Conservation (phyloP, 2,888 invertebrate species). For the Acrobasis repandana region DNA sequence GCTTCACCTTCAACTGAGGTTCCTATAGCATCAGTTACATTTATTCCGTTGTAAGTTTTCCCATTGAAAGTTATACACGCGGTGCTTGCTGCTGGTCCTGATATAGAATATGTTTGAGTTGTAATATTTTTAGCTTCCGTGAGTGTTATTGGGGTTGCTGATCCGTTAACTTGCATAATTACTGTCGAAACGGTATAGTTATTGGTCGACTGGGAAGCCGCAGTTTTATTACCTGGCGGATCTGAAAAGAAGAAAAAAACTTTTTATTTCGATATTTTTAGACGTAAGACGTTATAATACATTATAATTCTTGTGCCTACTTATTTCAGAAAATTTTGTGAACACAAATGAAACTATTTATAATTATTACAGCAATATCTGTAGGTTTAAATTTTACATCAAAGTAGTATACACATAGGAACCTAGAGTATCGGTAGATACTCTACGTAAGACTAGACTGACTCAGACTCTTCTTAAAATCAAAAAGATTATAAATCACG, state of each 20-base stretch:
- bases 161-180: background rate
- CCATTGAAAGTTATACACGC: background rate
- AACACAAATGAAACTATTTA: too few relatives aligned
- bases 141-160: background rate
- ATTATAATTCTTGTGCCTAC: too few relatives aligned
- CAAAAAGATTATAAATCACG: too few relatives aligned
- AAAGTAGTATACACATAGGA: too few relatives aligned
- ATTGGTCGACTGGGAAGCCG: slow-evolving; percentile 5
- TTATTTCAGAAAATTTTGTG: too few relatives aligned
- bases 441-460: too few relatives aligned
- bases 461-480: too few relatives aligned
- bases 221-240: slow-evolving; percentile 3
- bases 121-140: slow-evolving; percentile 1
- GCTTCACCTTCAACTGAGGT: background rate
- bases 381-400: too few relatives aligned
- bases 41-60: slow-evolving; percentile 12
- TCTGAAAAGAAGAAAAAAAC: background rate
- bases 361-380: too few relatives aligned
- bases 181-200: slow-evolving; percentile 10
- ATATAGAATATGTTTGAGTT: background rate
- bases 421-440: too few relatives aligned
- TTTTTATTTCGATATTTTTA: too few relatives aligned
- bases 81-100: slow-evolving; percentile 3
- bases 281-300: too few relatives aligned
- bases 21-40: background rate